phyloP scores from a whole-genome alignment of 1,140 invertebrate species.

The Tribolium madens region DNA sequence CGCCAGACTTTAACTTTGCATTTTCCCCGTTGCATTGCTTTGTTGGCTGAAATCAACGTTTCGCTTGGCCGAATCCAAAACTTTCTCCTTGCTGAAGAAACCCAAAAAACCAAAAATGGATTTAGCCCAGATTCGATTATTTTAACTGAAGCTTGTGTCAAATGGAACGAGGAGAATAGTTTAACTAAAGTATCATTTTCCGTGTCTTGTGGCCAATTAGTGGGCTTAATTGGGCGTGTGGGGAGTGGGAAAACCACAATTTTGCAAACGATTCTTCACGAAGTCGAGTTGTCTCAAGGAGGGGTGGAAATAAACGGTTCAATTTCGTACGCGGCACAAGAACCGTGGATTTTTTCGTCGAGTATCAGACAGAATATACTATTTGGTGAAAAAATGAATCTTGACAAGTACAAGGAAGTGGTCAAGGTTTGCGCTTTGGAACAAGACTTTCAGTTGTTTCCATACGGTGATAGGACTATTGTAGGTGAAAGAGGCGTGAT shows the following conservation, averaged over 20 bases:
- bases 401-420: slow-evolving; percentile 74
- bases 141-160: slow-evolving; percentile 17
- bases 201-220: slow-evolving; percentile 69
- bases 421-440: slow-evolving; percentile 72
- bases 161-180: slow-evolving; percentile 66
- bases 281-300: slow-evolving; percentile 74
- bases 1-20: slow-evolving; percentile 74
- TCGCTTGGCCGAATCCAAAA: slow-evolving; percentile 13
- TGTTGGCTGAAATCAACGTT: slow-evolving; percentile 15
- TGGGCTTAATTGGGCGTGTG: slow-evolving; percentile 78
- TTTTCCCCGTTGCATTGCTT: not conserved
- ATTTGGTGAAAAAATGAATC: slow-evolving; percentile 68
- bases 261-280: slow-evolving; percentile 83
- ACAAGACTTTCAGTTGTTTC: slow-evolving; percentile 77
- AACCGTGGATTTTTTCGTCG: slow-evolving; percentile 72
- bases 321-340: slow-evolving; percentile 73
- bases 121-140: not conserved
- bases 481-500: slow-evolving; percentile 88
- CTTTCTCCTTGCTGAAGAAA: slow-evolving; percentile 46
- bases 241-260: slow-evolving; percentile 84
- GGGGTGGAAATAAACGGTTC: slow-evolving; percentile 64
- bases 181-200: slow-evolving; percentile 70
- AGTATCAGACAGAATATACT: slow-evolving; percentile 74
- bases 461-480: slow-evolving; percentile 81
- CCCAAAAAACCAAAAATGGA: slow-evolving; percentile 42